phyloP scores from a whole-genome alignment of 2,797 vertebrate species.

The Scomberomorus guttatus region DNA sequence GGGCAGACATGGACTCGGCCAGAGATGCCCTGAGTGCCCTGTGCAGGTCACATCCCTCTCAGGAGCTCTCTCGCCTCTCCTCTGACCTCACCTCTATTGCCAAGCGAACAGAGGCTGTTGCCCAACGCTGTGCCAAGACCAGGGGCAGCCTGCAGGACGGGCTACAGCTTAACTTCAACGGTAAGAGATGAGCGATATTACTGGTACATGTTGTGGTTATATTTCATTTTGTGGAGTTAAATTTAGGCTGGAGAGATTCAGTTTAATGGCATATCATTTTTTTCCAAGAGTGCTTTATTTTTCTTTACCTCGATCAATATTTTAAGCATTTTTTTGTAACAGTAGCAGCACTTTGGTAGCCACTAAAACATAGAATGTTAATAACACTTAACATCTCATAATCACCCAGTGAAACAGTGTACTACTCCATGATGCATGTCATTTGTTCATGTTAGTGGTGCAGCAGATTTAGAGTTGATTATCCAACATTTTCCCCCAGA shows the following conservation, averaged over 20 bases:
- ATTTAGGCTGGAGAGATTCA: not conserved
- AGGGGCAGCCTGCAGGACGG: conserved; percentile 90
- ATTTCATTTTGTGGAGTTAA: not conserved
- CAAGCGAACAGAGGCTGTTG: conserved; percentile 91
- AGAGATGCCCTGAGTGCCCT: conserved; percentile 91
- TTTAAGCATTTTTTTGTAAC: conserved; percentile 11
- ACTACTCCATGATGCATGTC: conserved; percentile 48
- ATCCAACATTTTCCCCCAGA: conserved; percentile 68
- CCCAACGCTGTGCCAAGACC: conserved; percentile 88
- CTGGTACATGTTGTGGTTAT: not conserved
- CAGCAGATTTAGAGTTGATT: conserved; percentile 76
- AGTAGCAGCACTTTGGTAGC: not conserved
- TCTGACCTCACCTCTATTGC: conserved; percentile 88
- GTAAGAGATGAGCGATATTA: conserved; percentile 78
- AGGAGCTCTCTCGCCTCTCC: conserved; percentile 90
- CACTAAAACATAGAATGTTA: conserved; percentile 21
- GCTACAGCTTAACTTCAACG: conserved; percentile 90
- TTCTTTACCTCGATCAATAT: conserved; percentile 2
- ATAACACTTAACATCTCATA: conserved; percentile 53
- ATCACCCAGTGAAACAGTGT: conserved; percentile 54
- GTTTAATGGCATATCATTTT: not conserved
- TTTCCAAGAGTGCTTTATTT: not conserved
- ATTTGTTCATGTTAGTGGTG: conserved; percentile 60
- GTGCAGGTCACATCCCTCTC: conserved; percentile 91
- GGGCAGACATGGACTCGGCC: conserved; percentile 87